Evolutionary conservation across 2,797 vertebrate genomes (phyloP).

Genomic region (Luscinia megarhynchos): DNA sequence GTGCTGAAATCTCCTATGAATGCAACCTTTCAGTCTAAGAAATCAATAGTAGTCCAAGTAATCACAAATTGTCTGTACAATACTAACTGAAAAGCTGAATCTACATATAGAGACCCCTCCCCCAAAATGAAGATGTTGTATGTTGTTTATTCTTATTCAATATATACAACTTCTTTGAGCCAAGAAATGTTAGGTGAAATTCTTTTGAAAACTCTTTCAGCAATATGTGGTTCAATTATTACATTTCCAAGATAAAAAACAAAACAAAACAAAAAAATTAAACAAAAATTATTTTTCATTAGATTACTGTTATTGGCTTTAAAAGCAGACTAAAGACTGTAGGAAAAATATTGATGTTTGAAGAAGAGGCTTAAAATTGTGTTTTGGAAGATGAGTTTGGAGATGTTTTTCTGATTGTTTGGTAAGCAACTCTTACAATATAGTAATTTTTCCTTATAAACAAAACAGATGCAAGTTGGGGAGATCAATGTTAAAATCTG

Average conservation of each 20-base stretch:
- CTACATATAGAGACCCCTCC: not conserved
- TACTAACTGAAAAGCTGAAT: not conserved
- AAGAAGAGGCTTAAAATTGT: not conserved
- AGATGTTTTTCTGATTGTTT: not conserved
- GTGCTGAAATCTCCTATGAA: not conserved
- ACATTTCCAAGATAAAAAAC: not conserved
- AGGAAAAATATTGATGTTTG: not conserved
- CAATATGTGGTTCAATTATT: not conserved
- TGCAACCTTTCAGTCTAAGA: not conserved
- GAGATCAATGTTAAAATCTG: not conserved
- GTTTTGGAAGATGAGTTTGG: not conserved
- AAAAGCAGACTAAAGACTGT: not conserved
- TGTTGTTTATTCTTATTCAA: not conserved
- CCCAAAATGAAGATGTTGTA: not conserved
- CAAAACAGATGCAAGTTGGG: not conserved
- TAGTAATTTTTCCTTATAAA: not conserved
- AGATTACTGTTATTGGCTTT: not conserved
- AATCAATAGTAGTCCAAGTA: not conserved
- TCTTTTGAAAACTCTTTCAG: not conserved
- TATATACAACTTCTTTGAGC: not conserved
- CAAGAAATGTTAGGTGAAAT: not conserved
- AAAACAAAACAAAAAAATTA: not conserved
- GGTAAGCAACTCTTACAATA: not conserved
- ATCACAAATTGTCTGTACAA: not conserved
- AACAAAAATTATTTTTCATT: not conserved